Base-by-base conservation (phyloP, 2,888 invertebrate species). In the Cryptocephalus moraei region DNA sequence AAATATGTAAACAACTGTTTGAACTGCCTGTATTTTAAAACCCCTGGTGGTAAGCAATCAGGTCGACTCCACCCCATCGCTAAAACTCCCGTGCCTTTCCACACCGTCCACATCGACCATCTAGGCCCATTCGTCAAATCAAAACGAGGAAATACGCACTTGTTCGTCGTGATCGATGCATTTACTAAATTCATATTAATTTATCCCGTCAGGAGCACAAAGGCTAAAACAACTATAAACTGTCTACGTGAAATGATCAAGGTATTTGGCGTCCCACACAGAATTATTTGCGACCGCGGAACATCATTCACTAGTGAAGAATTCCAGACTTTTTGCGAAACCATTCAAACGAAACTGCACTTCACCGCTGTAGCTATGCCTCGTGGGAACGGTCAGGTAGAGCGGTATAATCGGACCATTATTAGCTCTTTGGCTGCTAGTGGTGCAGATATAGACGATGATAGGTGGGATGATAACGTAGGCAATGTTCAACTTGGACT, bases 271-370 rank as follows among this genome's bases (percentile, higher is more conserved):
- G 39, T 48, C 13, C 51, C 52, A 3, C 41, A 41, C 42, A 38
- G 54, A 32, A 44, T 43, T 8, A 32, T 59, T n/a, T 44, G 43
- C 14, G 59, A 58, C 33, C 39, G 51, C 33, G 59, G 54, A 4
- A 34, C 47, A n/a, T 42, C 48, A 32, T 58, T 49, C 39, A 55
- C 55, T 1, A 52, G 52, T 11, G 49, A 47, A n/a, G n/a, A 11
- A 3, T 57, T 59, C 45, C 32, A 4, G 9, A 34, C 48, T 4
- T 56, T 48, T 43, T 12, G 38, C n/a, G 44, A 44, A 32, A 32
- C 45, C 9, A 34, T 38, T 32, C 40, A 38, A 31, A 46, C 46
- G 11, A 45, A 43, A 33, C 11, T 39, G 10, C 31, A 51, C 13
- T 40, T 42, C 9, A 48, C 43, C 39, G 54, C 54, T 32, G 49